Evolutionary conservation across 2,113 vertebrate species (phyloP), one percentile per base, ranked within the genome.

Genomic region (Thymallus thymallus): DNA sequence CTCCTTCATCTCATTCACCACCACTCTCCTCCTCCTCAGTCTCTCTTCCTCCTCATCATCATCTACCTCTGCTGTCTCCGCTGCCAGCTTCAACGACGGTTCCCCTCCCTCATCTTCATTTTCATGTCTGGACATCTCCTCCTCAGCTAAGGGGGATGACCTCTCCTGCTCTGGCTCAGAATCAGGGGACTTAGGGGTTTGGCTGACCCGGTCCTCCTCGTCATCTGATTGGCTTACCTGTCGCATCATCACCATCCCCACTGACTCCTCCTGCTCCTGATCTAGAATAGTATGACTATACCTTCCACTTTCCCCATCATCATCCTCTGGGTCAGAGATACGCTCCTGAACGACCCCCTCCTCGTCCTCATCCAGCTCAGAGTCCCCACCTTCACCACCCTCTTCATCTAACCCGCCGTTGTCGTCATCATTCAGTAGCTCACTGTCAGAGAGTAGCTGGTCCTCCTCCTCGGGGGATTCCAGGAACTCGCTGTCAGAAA

Each of bases 1-100:
- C 80, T 98, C 95, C 58, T 95, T 93, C 55, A 95, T 88, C 80
- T 97, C 94, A 0, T 94, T 96, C 78, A 55, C 84, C 58, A 62
- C 83, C 16, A 56, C 79, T 76, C 68, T 88, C 85, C 72, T 91
- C 88, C 71, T 75, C 79, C 69, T 68, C 60, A 30, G 58, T 23
- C 20, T 12, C 60, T 61, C 60, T 32, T 76, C 71, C 0, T 73
- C 67, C 7, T 72, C 71, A 3, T 69, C 76, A 61, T 81, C 81
- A 61, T 81, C 81, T 12, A 67, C 61, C 73, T 78, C 73, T 6
- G 71, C 55, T 24, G 74, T 51, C 16, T 68, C 64, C 5, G 65
- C 65, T 20, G n/a, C 66, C 16, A 63, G 3, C 24, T 64, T 29
- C 9, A n/a, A 46, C 16, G 68, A 66, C 22, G 56, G n/a, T 69